Evolutionary conservation across 1,140 invertebrate species (phyloP).

Genomic region (Globodera rostochiensis): DNA sequence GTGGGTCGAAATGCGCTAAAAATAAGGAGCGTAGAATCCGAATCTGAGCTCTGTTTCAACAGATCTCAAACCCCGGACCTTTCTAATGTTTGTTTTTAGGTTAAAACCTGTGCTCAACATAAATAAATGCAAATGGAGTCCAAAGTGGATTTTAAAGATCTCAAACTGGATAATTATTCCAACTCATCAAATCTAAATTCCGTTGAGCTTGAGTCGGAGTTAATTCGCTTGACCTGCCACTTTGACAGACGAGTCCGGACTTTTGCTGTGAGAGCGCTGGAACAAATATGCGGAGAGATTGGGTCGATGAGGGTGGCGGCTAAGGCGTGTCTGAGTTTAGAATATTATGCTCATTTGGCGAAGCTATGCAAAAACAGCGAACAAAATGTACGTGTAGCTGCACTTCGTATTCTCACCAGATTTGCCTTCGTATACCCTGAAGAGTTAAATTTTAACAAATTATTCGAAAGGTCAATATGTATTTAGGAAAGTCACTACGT

Average conservation of each 20-base stretch:
- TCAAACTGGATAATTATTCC: neutral
- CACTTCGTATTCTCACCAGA: conserved; percentile 37
- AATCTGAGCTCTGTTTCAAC: too few relatives aligned
- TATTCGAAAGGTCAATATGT: neutral
- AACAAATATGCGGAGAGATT: conserved; percentile 70
- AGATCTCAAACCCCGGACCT: too few relatives aligned
- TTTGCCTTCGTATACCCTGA: conserved; percentile 42
- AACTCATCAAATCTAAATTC: neutral
- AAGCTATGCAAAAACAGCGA: conserved; percentile 35
- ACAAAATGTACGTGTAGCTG: conserved; percentile 39
- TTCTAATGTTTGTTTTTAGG: too few relatives aligned
- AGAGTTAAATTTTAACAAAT: conserved; percentile 36
- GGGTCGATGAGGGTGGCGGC: conserved; percentile 29
- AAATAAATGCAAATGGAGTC: neutral
- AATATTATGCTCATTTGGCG: neutral
- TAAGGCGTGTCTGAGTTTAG: conserved; percentile 20
- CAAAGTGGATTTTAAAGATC: neutral
- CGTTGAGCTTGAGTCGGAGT: neutral
- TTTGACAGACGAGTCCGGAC: conserved; percentile 74
- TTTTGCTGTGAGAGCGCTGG: conserved; percentile 81
- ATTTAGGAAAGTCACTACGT: conserved; percentile 51
- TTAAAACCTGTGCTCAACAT: neutral
- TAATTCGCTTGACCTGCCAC: neutral
- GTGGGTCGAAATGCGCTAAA: too few relatives aligned
- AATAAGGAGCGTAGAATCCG: too few relatives aligned